Conservation (phyloP, 2,113 vertebrate genomes). For the Hypocryptadius cinnamomeus region DNA sequence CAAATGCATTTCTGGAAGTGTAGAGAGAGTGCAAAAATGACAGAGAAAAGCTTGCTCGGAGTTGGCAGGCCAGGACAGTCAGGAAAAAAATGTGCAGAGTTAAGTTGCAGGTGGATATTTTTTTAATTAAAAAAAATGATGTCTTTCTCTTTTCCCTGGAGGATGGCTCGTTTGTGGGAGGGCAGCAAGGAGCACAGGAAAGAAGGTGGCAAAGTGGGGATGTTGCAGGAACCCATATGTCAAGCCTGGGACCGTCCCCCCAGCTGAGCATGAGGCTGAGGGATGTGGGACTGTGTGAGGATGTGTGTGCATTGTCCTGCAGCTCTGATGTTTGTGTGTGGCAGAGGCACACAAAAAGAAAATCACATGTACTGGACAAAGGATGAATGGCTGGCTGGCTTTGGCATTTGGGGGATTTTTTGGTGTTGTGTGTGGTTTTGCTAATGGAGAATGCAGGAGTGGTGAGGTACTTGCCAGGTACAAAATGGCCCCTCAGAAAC, state of each 20-base stretch:
- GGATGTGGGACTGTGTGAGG: not conserved
- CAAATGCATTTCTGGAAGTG: conserved; percentile 51
- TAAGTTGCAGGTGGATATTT: conserved; percentile 8
- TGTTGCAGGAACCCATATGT: not conserved
- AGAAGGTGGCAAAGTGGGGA: not conserved
- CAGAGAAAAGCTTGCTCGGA: conserved; percentile 13
- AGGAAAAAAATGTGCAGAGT: conserved; percentile 5
- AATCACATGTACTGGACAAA: not conserved
- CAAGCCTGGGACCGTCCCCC: not conserved
- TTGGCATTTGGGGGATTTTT: not conserved
- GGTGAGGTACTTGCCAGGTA: not conserved
- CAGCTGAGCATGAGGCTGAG: fast-evolving
- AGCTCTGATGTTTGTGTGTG: not conserved
- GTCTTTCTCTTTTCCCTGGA: not conserved
- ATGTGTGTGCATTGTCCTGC: fast-evolving
- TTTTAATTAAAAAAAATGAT: not conserved
- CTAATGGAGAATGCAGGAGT: not conserved
- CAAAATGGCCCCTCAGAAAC: fast-evolving
- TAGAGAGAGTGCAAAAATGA: conserved; percentile 49
- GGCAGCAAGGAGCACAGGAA: not conserved
- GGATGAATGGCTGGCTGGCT: not conserved
- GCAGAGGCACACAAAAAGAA: not conserved
- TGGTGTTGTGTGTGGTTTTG: not conserved
- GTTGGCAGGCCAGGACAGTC: conserved; percentile 25
- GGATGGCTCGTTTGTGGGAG: not conserved